A percentile compares a stretch with the other conserved stretches of the same genome.
phyloP scores from a whole-genome alignment of 2,888 invertebrate genomes.

The Thymelicus sylvestris region DNA sequence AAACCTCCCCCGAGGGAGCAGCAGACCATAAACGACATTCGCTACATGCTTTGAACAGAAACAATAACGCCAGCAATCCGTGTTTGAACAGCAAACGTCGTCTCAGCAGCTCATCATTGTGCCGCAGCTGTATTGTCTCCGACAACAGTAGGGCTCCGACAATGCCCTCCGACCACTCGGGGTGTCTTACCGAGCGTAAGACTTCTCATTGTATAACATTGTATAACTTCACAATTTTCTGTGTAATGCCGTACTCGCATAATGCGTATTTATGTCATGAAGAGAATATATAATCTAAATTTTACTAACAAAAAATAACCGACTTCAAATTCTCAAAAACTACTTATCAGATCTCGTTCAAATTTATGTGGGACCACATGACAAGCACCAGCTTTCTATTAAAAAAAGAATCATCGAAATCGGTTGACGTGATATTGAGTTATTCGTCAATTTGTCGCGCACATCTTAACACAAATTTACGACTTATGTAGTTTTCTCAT shows the following conservation, averaged over 20 bases:
- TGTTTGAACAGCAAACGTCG: conserved; percentile 4
- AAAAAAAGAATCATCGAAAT: no score
- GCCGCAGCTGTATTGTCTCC: neutral
- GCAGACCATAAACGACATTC: neutral
- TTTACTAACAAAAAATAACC: no score
- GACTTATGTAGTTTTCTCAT: no score
- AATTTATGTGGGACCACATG: no score
- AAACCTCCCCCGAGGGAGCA: neutral
- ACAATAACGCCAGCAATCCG: neutral
- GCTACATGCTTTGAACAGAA: conserved; percentile 4
- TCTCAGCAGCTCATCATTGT: conserved; percentile 4
- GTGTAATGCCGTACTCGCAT: neutral
- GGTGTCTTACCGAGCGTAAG: neutral
- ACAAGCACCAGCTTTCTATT: no score
- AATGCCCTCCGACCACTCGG: neutral
- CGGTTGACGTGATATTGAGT: no score
- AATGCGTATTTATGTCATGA: neutral
- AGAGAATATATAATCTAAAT: neutral
- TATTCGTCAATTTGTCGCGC: no score
- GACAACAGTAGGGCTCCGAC: neutral
- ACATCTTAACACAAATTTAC: no score
- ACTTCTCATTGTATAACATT: neutral
- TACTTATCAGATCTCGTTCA: no score
- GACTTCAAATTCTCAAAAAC: no score
- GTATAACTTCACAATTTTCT: neutral